A percentile compares a stretch with the other conserved stretches of the same genome.
phyloP scores from a whole-genome alignment of 2,113 vertebrate genomes.

The Prinia subflava region DNA sequence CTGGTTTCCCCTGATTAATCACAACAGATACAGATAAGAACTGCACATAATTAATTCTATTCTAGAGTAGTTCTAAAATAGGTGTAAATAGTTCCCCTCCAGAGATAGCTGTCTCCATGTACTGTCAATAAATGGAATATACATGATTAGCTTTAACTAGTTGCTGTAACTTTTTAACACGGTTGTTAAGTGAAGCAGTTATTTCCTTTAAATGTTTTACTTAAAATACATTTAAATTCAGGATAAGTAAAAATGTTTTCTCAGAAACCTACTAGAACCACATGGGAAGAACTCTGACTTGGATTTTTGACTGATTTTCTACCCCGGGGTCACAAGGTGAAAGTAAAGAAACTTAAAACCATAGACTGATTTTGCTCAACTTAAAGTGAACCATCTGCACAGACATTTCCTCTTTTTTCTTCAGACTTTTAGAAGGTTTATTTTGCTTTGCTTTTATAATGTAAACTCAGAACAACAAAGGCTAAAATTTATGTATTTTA shows the following conservation, averaged over 20 bases:
- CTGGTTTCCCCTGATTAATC: not conserved
- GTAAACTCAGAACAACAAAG: not conserved
- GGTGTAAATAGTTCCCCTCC: not conserved
- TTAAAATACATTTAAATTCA: not conserved
- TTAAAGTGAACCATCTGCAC: not conserved
- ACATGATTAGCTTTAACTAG: not conserved
- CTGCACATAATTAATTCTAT: not conserved
- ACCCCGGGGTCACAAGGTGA: not conserved
- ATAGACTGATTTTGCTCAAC: not conserved
- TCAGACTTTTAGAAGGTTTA: not conserved
- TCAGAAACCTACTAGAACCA: not conserved
- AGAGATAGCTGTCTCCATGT: not conserved
- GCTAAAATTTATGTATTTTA: not conserved
- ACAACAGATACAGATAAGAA: not conserved
- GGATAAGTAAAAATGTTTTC: not conserved
- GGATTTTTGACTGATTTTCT: not conserved
- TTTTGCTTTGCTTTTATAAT: not conserved
- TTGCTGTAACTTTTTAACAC: not conserved
- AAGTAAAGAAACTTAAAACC: not conserved
- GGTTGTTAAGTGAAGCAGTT: not conserved
- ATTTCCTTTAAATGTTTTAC: not conserved
- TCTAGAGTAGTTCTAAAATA: not conserved
- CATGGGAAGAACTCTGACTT: not conserved
- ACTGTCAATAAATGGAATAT: not conserved
- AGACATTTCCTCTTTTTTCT: rapidly evolving